A percentile compares a stretch with the other conserved stretches of the same genome.
Evolutionary conservation across 2,113 vertebrate species (phyloP).

Genomic region (Etheostoma spectabile): DNA sequence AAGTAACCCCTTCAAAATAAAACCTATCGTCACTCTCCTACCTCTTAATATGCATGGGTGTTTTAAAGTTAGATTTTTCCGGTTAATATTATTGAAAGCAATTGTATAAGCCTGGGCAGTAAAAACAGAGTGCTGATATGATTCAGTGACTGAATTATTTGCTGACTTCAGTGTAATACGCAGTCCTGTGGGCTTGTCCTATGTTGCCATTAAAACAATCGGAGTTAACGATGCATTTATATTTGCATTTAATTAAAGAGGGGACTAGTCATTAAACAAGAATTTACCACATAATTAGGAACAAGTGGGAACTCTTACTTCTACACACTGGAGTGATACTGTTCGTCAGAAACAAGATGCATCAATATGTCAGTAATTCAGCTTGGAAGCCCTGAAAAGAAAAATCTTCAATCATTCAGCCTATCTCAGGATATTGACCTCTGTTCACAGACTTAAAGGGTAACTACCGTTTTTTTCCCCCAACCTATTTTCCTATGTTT

Average conservation of each 20-base stretch:
- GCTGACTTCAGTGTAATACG: background rate
- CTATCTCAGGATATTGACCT: background rate
- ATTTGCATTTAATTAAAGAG: background rate
- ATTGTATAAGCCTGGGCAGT: background rate
- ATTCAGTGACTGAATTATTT: background rate
- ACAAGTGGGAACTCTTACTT: background rate
- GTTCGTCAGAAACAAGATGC: background rate
- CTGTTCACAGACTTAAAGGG: background rate
- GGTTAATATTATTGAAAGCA: background rate
- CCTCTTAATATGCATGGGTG: slow-evolving; percentile 3
- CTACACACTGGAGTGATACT: background rate
- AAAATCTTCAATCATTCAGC: background rate
- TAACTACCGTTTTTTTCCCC: too few relatives aligned
- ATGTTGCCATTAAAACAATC: slow-evolving; percentile 26
- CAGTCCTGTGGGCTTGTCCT: background rate
- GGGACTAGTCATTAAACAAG: background rate
- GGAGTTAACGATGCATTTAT: background rate
- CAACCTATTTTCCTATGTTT: too few relatives aligned
- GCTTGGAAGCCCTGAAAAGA: background rate
- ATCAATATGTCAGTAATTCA: background rate
- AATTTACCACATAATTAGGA: background rate
- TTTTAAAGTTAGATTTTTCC: background rate
- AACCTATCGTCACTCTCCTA: slow-evolving; percentile 23
- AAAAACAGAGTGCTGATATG: background rate
- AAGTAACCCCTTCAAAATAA: background rate